phyloP scores from a whole-genome alignment of 2,797 vertebrate species.

The Xenopus petersii region DNA sequence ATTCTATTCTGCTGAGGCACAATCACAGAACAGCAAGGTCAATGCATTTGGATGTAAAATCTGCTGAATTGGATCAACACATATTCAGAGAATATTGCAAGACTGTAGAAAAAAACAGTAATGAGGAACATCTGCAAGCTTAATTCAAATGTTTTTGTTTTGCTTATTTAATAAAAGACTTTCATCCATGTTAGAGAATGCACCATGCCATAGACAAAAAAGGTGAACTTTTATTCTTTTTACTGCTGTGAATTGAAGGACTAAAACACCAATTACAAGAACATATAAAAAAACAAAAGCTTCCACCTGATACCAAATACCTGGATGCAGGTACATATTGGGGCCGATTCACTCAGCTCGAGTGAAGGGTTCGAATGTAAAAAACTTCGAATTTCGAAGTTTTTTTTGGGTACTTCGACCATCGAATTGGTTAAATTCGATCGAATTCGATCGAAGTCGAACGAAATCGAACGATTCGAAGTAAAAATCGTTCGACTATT shows the following conservation, averaged over 20 bases:
- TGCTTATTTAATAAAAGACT: slow-evolving; percentile 28
- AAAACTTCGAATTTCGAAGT: too few relatives aligned
- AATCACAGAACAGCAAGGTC: slow-evolving; percentile 30
- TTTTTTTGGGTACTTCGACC: too few relatives aligned
- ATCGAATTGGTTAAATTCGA: too few relatives aligned
- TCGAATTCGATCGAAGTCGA: too few relatives aligned
- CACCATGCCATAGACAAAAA: not conserved
- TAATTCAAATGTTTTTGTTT: slow-evolving; percentile 26
- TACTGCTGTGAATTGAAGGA: not conserved
- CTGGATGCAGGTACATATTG: too few relatives aligned
- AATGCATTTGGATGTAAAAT: slow-evolving; percentile 27
- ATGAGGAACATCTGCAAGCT: slow-evolving; percentile 39
- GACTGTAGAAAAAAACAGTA: slow-evolving; percentile 25
- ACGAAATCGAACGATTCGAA: too few relatives aligned
- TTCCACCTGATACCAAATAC: too few relatives aligned
- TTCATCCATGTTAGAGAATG: slow-evolving; percentile 13
- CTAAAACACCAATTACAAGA: not conserved
- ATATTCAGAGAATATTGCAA: slow-evolving; percentile 19
- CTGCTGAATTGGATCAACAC: slow-evolving; percentile 28
- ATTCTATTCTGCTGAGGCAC: slow-evolving; percentile 14
- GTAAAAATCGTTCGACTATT: too few relatives aligned
- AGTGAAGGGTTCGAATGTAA: too few relatives aligned
- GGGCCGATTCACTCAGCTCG: too few relatives aligned
- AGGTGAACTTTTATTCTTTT: slow-evolving; percentile 13
- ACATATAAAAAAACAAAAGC: not conserved